Evolutionary conservation across 2,113 vertebrate genomes (phyloP).

Genomic region (Marmota flaviventris): DNA sequence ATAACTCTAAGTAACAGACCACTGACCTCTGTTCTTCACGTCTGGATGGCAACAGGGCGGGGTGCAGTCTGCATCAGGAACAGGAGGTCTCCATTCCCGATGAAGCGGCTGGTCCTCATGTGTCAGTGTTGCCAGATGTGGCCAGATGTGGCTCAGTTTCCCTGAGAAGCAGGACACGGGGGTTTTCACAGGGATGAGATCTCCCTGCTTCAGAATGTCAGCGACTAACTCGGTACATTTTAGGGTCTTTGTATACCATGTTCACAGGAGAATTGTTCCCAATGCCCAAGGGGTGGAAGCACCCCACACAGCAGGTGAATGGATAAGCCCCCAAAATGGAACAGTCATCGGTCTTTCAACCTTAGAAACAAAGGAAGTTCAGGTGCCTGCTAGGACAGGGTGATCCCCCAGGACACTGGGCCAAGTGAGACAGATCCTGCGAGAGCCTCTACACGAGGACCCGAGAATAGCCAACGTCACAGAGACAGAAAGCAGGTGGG

Average conservation of each 20-base stretch:
- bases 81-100: not conserved
- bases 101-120: no score
- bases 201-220: not conserved
- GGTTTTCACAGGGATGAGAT: not conserved
- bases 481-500: no score
- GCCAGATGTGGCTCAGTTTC: accelerated
- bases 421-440: not conserved
- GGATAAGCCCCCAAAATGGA: no score
- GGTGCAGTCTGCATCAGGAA: no score
- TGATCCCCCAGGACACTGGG: no score
- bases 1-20: not conserved
- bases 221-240: not conserved
- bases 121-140: not conserved
- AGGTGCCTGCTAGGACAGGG: no score
- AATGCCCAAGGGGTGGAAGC: accelerated
- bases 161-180: not conserved
- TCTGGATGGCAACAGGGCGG: not conserved
- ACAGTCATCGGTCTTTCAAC: no score
- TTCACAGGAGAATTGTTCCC: not conserved
- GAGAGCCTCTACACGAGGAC: no score
- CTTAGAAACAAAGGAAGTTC: no score
- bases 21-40: not conserved
- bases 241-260: no score
- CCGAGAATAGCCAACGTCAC: no score
- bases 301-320: not conserved